A percentile compares a stretch with the other conserved stretches of the same genome.
Evolutionary conservation across 2,797 vertebrate genomes (phyloP).

Genomic region (Ctenosaura bakeri): DNA sequence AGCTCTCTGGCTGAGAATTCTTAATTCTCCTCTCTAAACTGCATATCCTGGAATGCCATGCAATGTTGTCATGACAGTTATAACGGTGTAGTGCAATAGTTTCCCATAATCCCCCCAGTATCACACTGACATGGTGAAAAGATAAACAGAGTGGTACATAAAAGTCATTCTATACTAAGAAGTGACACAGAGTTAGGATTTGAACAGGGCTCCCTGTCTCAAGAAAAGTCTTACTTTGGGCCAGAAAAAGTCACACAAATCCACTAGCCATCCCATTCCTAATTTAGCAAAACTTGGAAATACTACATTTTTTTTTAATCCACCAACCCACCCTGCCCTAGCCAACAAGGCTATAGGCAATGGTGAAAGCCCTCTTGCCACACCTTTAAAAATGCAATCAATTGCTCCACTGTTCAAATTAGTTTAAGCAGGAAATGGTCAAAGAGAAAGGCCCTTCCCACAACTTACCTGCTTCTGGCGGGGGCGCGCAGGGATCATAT

Average conservation of each 20-base stretch:
- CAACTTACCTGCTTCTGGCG: too few relatives aligned
- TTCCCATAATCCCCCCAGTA: neutral
- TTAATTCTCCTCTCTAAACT: too few relatives aligned
- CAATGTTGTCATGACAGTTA: too few relatives aligned
- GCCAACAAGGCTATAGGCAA: neutral
- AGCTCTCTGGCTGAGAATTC: too few relatives aligned
- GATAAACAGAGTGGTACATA: too few relatives aligned
- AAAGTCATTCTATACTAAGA: neutral
- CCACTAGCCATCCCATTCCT: neutral
- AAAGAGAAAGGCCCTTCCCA: too few relatives aligned
- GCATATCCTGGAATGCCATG: too few relatives aligned
- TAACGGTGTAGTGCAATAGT: too few relatives aligned
- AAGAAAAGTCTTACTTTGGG: neutral
- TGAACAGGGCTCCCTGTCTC: neutral
- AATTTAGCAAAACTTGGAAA: neutral
- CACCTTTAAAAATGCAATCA: neutral
- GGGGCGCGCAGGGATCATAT: too few relatives aligned
- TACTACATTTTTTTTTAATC: too few relatives aligned
- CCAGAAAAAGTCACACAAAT: neutral
- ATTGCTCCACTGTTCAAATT: neutral
- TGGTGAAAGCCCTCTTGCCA: neutral
- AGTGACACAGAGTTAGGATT: neutral
- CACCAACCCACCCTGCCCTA: neutral
- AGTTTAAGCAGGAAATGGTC: neutral
- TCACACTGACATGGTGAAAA: neutral